phyloP scores from a whole-genome alignment of 2,797 vertebrate species.

The Chaetophractus vellerosus region DNA sequence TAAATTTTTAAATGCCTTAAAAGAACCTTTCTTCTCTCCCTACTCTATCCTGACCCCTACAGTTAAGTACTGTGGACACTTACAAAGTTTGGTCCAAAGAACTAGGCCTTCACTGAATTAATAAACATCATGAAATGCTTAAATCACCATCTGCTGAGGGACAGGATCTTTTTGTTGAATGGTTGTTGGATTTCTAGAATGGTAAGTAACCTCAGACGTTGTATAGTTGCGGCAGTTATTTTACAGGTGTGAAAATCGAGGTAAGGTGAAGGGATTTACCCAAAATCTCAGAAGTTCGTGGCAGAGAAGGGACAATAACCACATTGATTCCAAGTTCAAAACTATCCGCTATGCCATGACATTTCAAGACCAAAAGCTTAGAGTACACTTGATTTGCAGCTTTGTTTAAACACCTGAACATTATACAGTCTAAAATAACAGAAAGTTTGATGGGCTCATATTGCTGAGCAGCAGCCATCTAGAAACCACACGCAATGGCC shows the following conservation, averaged over 20 bases:
- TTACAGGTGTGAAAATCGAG: background rate
- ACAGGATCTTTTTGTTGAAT: background rate
- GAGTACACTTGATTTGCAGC: background rate
- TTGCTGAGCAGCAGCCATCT: background rate
- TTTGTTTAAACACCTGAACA: background rate
- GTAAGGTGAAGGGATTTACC: background rate
- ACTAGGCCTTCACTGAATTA: background rate
- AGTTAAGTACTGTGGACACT: slow-evolving; percentile 12
- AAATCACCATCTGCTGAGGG: background rate
- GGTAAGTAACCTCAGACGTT: background rate
- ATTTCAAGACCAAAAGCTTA: slow-evolving; percentile 12
- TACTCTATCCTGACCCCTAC: background rate
- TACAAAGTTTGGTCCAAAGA: slow-evolving; percentile 50
- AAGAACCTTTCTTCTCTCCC: background rate
- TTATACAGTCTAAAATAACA: background rate
- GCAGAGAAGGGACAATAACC: background rate
- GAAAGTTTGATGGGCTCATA: background rate
- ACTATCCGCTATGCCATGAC: background rate
- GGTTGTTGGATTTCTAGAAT: slow-evolving; percentile 23
- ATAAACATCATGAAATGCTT: background rate
- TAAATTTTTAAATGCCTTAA: background rate
- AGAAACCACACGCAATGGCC: slow-evolving; percentile 45
- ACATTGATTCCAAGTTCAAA: background rate
- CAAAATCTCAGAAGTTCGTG: background rate
- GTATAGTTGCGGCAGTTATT: background rate